Percentiles rank a stretch among this genome's conserved stretches.
Conservation (phyloP, 2,888 invertebrate species). For the Bellardia bayeri region DNA sequence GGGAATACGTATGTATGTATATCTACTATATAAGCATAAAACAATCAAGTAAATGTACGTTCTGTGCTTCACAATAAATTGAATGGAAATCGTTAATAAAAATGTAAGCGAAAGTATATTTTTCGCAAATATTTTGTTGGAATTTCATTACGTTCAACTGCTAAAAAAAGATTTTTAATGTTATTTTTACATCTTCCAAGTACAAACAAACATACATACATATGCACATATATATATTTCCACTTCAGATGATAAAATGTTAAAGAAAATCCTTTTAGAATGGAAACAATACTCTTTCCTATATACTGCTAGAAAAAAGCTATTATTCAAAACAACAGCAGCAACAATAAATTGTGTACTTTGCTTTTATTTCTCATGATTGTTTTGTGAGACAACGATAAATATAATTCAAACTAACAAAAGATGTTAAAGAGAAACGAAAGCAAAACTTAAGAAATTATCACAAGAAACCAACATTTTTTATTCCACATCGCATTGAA, state of each 20-base stretch:
- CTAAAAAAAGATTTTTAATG: background rate
- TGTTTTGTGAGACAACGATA: background rate
- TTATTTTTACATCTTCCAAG: background rate
- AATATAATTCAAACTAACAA: slow-evolving; percentile 44
- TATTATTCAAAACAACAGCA: background rate
- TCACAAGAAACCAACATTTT: slow-evolving; percentile 1
- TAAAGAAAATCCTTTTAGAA: slow-evolving; percentile 2
- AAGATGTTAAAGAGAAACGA: slow-evolving; percentile 10
- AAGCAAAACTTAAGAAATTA: slow-evolving; percentile 19
- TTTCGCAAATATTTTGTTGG: slow-evolving; percentile 28
- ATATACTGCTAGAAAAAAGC: background rate
- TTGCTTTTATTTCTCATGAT: background rate
- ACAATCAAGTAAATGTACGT: slow-evolving; percentile 22
- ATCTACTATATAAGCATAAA: slow-evolving; percentile 13
- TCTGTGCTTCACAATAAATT: slow-evolving; percentile 26
- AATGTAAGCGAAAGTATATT: slow-evolving; percentile 26
- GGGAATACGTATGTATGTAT: too few relatives aligned
- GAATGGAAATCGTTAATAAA: slow-evolving; percentile 19
- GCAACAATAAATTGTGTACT: background rate
- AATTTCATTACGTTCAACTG: slow-evolving; percentile 37
- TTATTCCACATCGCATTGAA: background rate
- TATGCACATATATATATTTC: background rate
- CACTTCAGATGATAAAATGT: slow-evolving; percentile 1
- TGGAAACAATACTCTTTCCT: background rate
- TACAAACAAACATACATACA: background rate